A percentile compares a stretch with the other conserved stretches of the same genome.
Evolutionary conservation across 2,888 invertebrate genomes (phyloP).

Genomic region (Epistrophe grossulariae): DNA sequence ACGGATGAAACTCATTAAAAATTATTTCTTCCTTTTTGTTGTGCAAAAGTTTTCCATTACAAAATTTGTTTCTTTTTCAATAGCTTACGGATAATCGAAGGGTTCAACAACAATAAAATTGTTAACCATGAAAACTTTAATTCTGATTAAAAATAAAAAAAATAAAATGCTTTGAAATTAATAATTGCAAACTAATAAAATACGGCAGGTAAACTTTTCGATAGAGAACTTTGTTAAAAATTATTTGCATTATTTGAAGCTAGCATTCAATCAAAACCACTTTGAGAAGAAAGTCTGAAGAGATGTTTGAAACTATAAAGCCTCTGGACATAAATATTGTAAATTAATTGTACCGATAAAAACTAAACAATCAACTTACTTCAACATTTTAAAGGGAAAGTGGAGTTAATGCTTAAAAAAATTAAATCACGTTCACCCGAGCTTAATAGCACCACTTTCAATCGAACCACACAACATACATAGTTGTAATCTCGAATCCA

Average conservation of each 20-base stretch:
- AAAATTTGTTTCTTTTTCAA: constrained; percentile 4
- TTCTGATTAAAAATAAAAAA: constrained; percentile 24
- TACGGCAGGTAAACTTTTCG: not conserved
- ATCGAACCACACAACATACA: constrained; percentile 43
- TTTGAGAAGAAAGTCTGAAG: not conserved
- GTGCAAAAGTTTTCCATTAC: not conserved
- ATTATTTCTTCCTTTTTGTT: not conserved
- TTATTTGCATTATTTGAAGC: not conserved
- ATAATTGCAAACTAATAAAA: not conserved
- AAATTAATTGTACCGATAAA: not conserved
- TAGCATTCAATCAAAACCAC: not conserved
- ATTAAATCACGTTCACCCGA: constrained; percentile 33
- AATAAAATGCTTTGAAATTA: constrained; percentile 18
- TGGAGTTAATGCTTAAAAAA: constrained; percentile 22
- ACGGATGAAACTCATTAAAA: constrained; percentile 15
- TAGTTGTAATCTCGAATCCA: constrained; percentile 16
- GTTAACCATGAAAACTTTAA: constrained; percentile 54
- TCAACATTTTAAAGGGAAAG: not conserved
- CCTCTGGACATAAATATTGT: not conserved
- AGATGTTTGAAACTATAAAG: not conserved
- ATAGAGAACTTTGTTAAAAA: not conserved
- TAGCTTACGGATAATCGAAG: constrained; percentile 28
- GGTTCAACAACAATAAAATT: constrained; percentile 35
- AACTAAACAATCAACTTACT: not conserved
- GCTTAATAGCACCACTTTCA: constrained; percentile 43